Evolutionary conservation across 2,797 vertebrate species (phyloP), one percentile per base, ranked within the genome.

Genomic region (Aeoliscus strigatus): DNA sequence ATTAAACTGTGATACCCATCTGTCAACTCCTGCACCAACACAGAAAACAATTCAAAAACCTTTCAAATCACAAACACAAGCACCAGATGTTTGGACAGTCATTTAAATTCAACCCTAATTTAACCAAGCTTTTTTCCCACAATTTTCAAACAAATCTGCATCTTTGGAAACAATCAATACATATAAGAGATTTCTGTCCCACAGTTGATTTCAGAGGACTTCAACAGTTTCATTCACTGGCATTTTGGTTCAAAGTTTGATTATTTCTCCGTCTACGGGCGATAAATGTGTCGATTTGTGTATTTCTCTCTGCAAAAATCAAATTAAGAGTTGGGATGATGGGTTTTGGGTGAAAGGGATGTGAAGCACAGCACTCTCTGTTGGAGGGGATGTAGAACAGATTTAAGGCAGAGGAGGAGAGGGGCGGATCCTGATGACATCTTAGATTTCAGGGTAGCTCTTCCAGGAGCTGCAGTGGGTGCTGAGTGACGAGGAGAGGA

Each of bases 401-500:
- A 60, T 68, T 50, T 54, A 21, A 52, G 44, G 26, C 31, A 1
- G 36, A 54, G 59, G 57, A 66, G 21, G 28, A 7, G 9, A 41
- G 42, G 60, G 70, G 51, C 1, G 41, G 51, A 39, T 51, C 63
- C 38, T 5, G 49, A 44, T 62, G 71, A 75, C 72, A 76, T 55
- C 55, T 63, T 14, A 41, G 58, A 75, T 73, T 60, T 77, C 40
- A 74, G 61, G 75, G 54, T 65, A 65, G 62, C 5, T 24, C 61
- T 75, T 60, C 62, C 45, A 66, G 60, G 42, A 67, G 71, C 54
- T 51, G 56, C 45, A 48, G 39, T 8, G 41, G 56, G 56, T 62
- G 76, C 28, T 51, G 74, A 85, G 60, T 55, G 77, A 81, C 36
- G 53, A 63, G 73, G 60, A 70, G 75, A 74, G 57, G 73, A 77